These are phyloP conservation scores for Loriculus beryllinus DNA, from an alignment of 2,797 vertebrate species.

Conservation along the genomic window DNA sequence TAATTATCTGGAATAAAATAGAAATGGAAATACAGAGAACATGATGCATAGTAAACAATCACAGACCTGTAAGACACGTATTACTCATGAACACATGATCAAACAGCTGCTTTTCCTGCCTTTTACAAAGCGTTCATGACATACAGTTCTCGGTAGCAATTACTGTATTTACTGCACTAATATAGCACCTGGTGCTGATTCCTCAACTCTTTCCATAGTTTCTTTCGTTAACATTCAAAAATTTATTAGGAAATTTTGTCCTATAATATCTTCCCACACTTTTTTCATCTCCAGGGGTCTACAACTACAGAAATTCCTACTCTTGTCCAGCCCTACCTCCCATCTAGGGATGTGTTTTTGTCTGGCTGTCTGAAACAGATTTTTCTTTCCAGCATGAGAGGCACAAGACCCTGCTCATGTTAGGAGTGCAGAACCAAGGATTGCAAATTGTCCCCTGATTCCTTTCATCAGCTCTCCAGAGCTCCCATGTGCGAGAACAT, in stretches of 20 bases:
- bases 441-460: neutral
- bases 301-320: neutral
- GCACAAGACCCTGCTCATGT: neutral
- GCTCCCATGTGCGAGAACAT: neutral
- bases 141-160: neutral
- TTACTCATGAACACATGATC: neutral
- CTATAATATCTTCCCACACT: neutral
- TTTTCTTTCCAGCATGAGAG: neutral
- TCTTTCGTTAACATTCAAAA: neutral
- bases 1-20: conserved; percentile 4
- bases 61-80: neutral
- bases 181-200: neutral
- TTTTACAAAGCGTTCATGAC: neutral
- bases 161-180: neutral
- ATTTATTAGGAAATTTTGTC: neutral
- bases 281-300: neutral
- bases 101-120: conserved; percentile 9
- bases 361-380: neutral
- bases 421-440: neutral
- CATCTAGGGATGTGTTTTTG: neutral
- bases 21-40: conserved; percentile 1
- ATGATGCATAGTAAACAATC: neutral
- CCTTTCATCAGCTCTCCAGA: neutral
- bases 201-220: neutral
- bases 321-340: neutral